Evolutionary conservation across 2,113 vertebrate species (phyloP), one percentile per base, ranked within the genome.

Genomic region (Nycticryphes semicollaris): DNA sequence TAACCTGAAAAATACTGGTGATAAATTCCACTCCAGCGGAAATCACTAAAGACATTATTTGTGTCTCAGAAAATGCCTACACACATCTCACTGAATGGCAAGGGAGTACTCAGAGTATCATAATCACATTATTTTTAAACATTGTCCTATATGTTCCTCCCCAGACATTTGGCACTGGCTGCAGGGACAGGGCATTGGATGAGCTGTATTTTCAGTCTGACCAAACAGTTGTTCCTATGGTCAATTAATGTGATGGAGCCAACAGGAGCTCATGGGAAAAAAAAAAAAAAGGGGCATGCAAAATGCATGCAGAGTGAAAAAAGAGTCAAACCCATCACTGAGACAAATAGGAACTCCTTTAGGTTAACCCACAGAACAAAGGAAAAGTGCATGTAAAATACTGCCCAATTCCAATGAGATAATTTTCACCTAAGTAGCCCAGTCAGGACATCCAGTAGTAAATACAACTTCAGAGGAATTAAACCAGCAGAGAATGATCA

Each of bases 211-310:
- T 89, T 37, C 25, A 30, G 23, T 56, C 80, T 87, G 41, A 70
- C 22, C 35, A 59, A 70, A 35, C 35, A 87, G 68, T 16, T 41
- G 37, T 45, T 84, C 27, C 35, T 33, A 20, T 0, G 4, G 60
- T 37, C 0, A 0, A 24, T 68, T 21, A 78, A 31, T 19, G n/a
- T 5, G 5, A 37, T 22, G 37, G 31, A 81, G 39, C 30, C 5
- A 8, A 73, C 54, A 84, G 35, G 53, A 88, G 67, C 70, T 63
- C 33, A 73, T 1, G 10, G 13, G 15, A 43, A 43, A 43, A 17
- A 31, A 80, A 22, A 69, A 83, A 80, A 0, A 69, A 83, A 80
- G 0, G 7, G 25, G 22, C 25, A 57, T 39, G 18, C 19, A 62
- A 87, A 89, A 86, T 39, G 20, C 41, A 68, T 7, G 35, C 35